Evolutionary conservation across 2,797 vertebrate species (phyloP), one percentile per base, ranked within the genome.

Genomic region (Rhinatrema bivittatum): DNA sequence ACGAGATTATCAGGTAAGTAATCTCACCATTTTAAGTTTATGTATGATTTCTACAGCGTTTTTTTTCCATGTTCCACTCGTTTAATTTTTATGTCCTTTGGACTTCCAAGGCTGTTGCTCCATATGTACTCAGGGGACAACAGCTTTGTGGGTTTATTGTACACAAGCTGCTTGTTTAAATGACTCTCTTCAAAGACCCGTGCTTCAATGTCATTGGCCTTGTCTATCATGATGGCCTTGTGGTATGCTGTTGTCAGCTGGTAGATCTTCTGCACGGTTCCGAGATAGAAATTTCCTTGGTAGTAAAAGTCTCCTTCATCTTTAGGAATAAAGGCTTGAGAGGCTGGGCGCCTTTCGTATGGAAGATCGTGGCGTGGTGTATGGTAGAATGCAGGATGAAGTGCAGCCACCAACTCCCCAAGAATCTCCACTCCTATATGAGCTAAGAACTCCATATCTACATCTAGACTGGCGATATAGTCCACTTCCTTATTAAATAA

Each of bases 111-210:
- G 6, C 21, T 9, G 23, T n/a, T 22, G 19, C 71, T 84, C 79
- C 86, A 87, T 63, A 68, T 81, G 61, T 87, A 87, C 63, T 87
- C 87, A 7, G 85, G 87, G 10, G 84, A 89, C 32, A 90, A 76
- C 25, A 90, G 65, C 7, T 74, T 56, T 0, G 74, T 82, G 0
- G 85, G 81, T 41, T 45, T 81, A 61, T 65, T 72, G 16, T 79
- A 55, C 18, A 81, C 62, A 26, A 87, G 56, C 37, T 85, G 87
- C 32, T 73, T 69, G 57, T 88, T 88, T 35, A 90, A 59, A 61
- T 84, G 85, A 56, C 78, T 83, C 51, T 89, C 83, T 7, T 87
- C 81, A 0, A 75, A 52, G 24, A 65, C 59, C 9, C 39, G 31
- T 14, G 80, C 68, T 27, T n/a, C 58, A 4, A 72, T 9, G 2